Conservation (phyloP, 2,888 invertebrate species). For the Eulithis testata region DNA sequence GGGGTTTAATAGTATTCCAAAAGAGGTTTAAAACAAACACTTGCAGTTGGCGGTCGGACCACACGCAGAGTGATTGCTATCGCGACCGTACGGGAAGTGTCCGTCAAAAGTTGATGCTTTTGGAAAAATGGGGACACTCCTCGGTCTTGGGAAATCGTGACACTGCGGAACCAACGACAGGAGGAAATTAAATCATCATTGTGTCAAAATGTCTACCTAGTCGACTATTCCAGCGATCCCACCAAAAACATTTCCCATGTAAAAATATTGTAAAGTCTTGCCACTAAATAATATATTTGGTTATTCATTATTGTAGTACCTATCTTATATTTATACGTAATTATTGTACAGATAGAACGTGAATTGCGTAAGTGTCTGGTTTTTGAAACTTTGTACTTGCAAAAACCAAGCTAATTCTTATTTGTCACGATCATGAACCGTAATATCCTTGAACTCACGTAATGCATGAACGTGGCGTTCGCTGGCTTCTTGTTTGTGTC, state of each 20-base stretch:
- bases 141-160: not conserved
- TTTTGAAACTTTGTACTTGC: not conserved
- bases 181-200: too few species aligned
- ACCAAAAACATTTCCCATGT: too few species aligned
- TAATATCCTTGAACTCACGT: constrained; percentile 44
- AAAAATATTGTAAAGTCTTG: too few species aligned
- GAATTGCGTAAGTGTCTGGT: not conserved
- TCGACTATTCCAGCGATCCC: too few species aligned
- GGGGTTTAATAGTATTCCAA: constrained; percentile 52
- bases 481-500: constrained; percentile 18
- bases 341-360: too few species aligned
- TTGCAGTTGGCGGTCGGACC: constrained; percentile 50
- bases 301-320: too few species aligned
- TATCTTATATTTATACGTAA: too few species aligned
- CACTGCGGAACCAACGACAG: too few species aligned
- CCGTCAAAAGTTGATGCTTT: constrained; percentile 27
- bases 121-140: constrained; percentile 11
- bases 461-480: constrained; percentile 44
- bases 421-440: constrained; percentile 38
- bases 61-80: constrained; percentile 54
- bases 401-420: constrained; percentile 10
- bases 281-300: too few species aligned
- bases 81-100: constrained; percentile 36
- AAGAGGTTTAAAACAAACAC: constrained; percentile 55
- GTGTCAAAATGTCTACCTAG: too few species aligned